Base-by-base conservation (phyloP, 2,113 vertebrate genomes). In the Labrus mixtus region DNA sequence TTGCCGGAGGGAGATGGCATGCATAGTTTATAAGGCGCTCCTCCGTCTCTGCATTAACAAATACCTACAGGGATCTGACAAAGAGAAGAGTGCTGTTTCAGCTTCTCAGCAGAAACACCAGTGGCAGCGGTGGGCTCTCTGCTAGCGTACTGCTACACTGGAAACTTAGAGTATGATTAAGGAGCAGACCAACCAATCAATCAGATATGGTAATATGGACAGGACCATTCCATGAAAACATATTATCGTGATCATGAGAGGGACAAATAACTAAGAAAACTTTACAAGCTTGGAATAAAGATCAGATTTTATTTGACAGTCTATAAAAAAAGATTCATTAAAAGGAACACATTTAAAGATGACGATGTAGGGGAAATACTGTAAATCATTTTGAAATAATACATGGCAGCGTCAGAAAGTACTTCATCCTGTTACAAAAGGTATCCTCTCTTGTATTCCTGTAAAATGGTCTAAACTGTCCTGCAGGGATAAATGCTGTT, bases 21-120 rank as follows among this genome's bases (percentile, higher is more conserved):
- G 90, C 89, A 92, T 92, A 91, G 70, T 92, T 91, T 88, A 92
- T 90, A 73, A 92, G 86, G 81, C 69, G 57, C 83, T 90, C 76
- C 84, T 81, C 86, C 74, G 76, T 85, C 68, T 63, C 86, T 60
- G 81, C 68, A 80, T 89, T 90, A 87, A 91, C 83, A 92, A 88
- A 93, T 73, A 92, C 81, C 88, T 89, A 74, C 68, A 78, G 90
- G 92, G 83, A 88, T 81, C 71, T 72, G 79, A 86, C 82, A 85
- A 80, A 88, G 73, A 76, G 66, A 81, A 68, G 81, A 80, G 75
- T 86, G 83, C 84, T 76, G 76, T 78, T 90, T 88, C 74, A 87
- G 84, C 65, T 86, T 62, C 86, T 80, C 69, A 63, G 82, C 73
- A 81, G 76, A 90, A 84, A 86, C 68, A 81, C 79, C 63, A 58